These are phyloP conservation scores for Phoeniculus purpureus DNA, from an alignment of 2,797 vertebrate species.

Conservation along the genomic window DNA sequence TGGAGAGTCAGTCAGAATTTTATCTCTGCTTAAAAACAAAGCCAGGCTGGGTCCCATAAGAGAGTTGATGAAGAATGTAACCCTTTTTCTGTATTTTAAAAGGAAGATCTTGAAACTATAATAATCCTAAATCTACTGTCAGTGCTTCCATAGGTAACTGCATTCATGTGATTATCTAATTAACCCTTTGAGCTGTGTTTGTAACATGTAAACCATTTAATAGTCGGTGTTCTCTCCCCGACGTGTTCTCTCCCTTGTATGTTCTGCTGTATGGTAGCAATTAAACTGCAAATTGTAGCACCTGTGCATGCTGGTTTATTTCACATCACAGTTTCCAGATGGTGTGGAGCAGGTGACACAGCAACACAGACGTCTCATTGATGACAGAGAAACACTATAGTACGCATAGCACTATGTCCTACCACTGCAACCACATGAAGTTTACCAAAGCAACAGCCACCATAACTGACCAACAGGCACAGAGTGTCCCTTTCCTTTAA, in stretches of 20 bases:
- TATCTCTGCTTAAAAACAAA: not conserved
- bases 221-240: not conserved
- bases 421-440: not conserved
- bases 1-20: not conserved
- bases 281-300: not conserved
- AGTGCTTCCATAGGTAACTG: not conserved
- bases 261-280: not conserved
- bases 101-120: not conserved
- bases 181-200: not conserved
- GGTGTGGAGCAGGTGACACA: not conserved
- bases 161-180: not conserved
- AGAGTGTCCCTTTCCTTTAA: not conserved
- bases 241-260: rapidly evolving
- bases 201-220: not conserved
- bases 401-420: rapidly evolving
- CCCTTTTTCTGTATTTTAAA: not conserved
- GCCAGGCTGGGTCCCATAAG: not conserved
- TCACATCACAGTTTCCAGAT: conserved; percentile 17
- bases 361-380: not conserved
- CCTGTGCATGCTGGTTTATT: conserved; percentile 12
- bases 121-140: not conserved
- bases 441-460: not conserved
- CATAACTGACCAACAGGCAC: too few relatives aligned
- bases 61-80: not conserved
- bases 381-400: not conserved